Evolutionary conservation across 2,797 vertebrate species (phyloP).

Genomic region (Alexandromys oeconomus): DNA sequence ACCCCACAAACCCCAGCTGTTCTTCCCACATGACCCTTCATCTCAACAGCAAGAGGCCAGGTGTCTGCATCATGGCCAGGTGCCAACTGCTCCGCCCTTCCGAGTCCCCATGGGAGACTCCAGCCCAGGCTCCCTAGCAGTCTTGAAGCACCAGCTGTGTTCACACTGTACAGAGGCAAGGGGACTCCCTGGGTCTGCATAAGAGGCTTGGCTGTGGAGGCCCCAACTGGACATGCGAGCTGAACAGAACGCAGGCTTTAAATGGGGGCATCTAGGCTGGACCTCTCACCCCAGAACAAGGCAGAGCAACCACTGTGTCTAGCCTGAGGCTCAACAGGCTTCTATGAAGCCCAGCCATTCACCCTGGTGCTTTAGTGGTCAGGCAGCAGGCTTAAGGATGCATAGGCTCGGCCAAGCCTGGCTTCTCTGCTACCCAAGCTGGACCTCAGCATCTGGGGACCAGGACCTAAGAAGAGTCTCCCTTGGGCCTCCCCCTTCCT

Average conservation of each 20-base stretch:
- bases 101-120: background rate
- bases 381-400: background rate
- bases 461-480: background rate
- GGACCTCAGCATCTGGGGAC: background rate
- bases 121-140: background rate
- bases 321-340: background rate
- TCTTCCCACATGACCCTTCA: background rate
- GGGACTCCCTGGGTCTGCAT: background rate
- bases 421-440: background rate
- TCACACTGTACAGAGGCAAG: background rate
- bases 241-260: background rate
- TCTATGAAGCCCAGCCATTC: background rate
- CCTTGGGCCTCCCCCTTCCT: background rate
- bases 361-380: background rate
- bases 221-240: background rate
- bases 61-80: background rate
- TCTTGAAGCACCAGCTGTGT: background rate
- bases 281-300: background rate
- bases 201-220: background rate
- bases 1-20: background rate
- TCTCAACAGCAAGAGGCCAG: background rate
- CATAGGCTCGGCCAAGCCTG: no score
- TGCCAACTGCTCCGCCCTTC: background rate
- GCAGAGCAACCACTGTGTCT: background rate
- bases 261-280: background rate